These are phyloP conservation scores for Conus ventricosus DNA, from an alignment of 1,140 invertebrate species.

Conservation along the genomic window DNA sequence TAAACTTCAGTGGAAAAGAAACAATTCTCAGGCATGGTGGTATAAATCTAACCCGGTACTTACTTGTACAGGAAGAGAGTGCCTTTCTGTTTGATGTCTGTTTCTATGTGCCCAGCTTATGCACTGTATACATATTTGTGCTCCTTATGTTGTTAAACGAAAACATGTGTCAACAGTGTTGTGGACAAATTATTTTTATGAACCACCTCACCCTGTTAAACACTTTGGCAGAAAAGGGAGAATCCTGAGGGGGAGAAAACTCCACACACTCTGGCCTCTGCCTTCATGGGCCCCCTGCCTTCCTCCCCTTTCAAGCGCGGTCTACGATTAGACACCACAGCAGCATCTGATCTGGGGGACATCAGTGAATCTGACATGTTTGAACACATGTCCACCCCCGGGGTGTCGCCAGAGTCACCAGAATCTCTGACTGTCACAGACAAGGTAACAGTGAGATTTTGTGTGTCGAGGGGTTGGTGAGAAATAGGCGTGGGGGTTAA, in stretches of 20 bases:
- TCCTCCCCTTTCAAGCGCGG: not conserved
- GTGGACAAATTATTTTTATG: too few species aligned
- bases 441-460: not conserved
- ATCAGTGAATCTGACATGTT: constrained; percentile 48
- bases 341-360: constrained; percentile 41
- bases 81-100: too few species aligned
- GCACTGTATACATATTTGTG: too few species aligned
- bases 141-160: too few species aligned
- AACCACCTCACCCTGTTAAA: too few species aligned
- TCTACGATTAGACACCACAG: not conserved
- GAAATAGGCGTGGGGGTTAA: not conserved
- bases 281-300: not conserved
- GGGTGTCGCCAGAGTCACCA: not conserved
- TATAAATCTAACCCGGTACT: too few species aligned
- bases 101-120: too few species aligned
- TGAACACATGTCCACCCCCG: constrained; percentile 28
- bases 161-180: too few species aligned
- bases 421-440: not conserved
- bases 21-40: too few species aligned
- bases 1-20: too few species aligned
- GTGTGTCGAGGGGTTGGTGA: not conserved
- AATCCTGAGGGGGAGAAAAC: not conserved
- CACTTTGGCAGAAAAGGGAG: not conserved
- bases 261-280: not conserved
- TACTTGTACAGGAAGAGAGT: too few species aligned